Conservation (phyloP, 2,797 vertebrate genomes). For the Gymnodraco acuticeps region DNA sequence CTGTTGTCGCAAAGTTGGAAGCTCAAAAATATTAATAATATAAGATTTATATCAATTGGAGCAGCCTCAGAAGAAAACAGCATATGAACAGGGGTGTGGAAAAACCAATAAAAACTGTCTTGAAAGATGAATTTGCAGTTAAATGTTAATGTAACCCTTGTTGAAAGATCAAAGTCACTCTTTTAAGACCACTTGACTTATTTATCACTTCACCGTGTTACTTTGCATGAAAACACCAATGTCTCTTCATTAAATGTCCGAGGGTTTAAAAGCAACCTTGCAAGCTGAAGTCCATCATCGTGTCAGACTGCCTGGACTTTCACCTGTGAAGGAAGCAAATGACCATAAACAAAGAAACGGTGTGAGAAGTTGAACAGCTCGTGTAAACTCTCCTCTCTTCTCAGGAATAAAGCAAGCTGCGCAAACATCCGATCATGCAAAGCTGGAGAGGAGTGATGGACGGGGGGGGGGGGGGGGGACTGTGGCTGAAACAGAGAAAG, state of each 20-base stretch:
- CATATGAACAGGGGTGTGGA: neutral
- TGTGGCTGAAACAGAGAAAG: slow-evolving; percentile 85
- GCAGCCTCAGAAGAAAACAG: neutral
- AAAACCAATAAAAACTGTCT: neutral
- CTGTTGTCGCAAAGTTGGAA: neutral
- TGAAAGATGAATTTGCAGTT: neutral
- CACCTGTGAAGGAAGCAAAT: slow-evolving; percentile 29
- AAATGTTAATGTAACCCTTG: neutral
- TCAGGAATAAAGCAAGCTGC: slow-evolving; percentile 77
- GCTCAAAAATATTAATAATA: neutral
- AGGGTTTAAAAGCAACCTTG: slow-evolving; percentile 2
- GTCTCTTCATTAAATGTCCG: neutral
- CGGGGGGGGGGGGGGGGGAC: slow-evolving; percentile 20
- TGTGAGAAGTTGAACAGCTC: slow-evolving; percentile 82
- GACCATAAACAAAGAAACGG: slow-evolving; percentile 15
- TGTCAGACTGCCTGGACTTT: slow-evolving; percentile 46
- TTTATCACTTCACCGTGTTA: neutral
- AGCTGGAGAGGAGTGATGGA: slow-evolving; percentile 61
- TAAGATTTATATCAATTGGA: neutral
- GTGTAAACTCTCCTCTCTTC: slow-evolving; percentile 71
- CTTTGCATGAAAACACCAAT: neutral
- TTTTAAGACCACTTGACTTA: neutral
- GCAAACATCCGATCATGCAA: slow-evolving; percentile 67
- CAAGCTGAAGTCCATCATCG: neutral
- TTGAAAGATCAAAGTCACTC: neutral